A percentile compares a stretch with the other conserved stretches of the same genome.
Evolutionary conservation across 2,113 vertebrate genomes (phyloP).

Genomic region (Argyrosomus japonicus): DNA sequence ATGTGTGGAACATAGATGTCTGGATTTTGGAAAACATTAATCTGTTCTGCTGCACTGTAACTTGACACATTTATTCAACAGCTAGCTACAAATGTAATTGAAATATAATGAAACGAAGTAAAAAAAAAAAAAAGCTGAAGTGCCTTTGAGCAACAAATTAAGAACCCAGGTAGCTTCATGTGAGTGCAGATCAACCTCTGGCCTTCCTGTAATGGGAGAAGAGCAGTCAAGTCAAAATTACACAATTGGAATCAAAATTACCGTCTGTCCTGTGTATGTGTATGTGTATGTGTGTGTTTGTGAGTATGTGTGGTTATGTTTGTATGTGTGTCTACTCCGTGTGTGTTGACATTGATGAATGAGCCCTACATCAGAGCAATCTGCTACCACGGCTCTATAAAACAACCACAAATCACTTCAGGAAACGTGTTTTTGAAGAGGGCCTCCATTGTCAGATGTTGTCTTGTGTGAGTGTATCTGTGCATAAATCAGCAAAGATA

Average conservation of each 20-base stretch:
- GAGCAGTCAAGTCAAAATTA: neutral
- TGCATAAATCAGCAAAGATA: constrained; percentile 48
- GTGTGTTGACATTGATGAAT: constrained; percentile 75
- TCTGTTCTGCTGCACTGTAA: too few relatives aligned
- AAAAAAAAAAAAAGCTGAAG: neutral
- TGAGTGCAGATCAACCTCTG: neutral
- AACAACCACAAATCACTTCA: constrained; percentile 72
- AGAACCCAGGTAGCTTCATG: neutral
- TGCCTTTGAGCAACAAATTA: neutral
- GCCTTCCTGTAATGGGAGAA: neutral
- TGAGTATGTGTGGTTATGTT: constrained; percentile 9
- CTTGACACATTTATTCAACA: neutral
- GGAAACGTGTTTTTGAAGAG: constrained; percentile 69
- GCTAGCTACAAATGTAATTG: neutral
- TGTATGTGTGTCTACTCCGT: constrained; percentile 5
- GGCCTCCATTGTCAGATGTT: constrained; percentile 50
- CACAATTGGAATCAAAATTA: neutral
- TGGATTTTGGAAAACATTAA: too few relatives aligned
- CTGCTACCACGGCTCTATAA: constrained; percentile 64
- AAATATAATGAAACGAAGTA: neutral
- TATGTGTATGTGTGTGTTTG: constrained; percentile 2
- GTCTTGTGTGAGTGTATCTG: constrained; percentile 52
- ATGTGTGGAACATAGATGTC: neutral
- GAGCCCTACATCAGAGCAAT: constrained; percentile 72
- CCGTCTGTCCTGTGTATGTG: neutral